Evolutionary conservation across 2,888 invertebrate genomes (phyloP), one percentile per base, ranked within the genome.

Genomic region (Vanessa cardui): DNA sequence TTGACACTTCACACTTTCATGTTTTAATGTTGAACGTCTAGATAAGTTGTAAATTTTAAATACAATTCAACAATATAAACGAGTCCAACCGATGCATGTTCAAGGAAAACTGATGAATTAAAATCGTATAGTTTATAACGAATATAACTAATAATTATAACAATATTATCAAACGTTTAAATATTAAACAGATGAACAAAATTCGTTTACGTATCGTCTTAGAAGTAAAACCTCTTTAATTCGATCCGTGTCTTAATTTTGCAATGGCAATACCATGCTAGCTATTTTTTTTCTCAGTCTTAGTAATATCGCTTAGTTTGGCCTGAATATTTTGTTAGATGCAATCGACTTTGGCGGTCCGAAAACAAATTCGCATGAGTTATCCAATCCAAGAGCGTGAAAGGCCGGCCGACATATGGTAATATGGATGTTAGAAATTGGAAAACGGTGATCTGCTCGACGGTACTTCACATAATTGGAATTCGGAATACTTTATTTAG

Each of bases 391-490:
- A 73, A 75, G 75, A 79, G 77, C 85, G 89, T 87, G 89, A 90
- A 88, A 89, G 89, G 90, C 88, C 82, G 77, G 61, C 76, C 76
- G 84, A 79, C 80, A 80, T 88, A 90, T 90, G 88, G 81, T 86
- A 89, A 90, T 90, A 80, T 79, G 80, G 77, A 77, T 77, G 84
- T 87, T 90, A 89, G 90, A 90, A 90, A 90, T 88, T 85, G 83
- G 82, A 86, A 85, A 84, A 83, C 83, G 80, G 76, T 61, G 56
- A 39, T 46, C 61, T 33, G 77, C 68, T 72, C 66, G 74, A 75
- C 61, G 74, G 74, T 73, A 80, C 80, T 78, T 59, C 58, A 63
- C 39, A 58, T 52, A 46, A 63, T 61, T 50, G 45, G 49, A 49
- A 68, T 56, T 58, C 49, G 21, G 58, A 58, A 20, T 15, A 12